Conservation (phyloP, 2,888 invertebrate genomes). For the Molorchus minor region DNA sequence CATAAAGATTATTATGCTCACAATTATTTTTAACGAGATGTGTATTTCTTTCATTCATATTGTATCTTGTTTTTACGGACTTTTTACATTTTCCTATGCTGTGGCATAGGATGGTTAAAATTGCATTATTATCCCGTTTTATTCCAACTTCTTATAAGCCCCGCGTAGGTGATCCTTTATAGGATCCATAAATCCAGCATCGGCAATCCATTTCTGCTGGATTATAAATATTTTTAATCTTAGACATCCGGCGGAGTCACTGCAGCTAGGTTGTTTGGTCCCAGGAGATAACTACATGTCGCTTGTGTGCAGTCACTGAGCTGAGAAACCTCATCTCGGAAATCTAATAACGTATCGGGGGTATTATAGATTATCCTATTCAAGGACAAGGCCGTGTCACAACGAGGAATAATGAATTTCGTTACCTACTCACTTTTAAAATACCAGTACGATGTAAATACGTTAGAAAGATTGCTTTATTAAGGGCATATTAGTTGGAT, state of each 20-base stretch:
- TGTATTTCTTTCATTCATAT: no score
- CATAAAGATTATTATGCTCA: no score
- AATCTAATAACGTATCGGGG: constrained; percentile 41
- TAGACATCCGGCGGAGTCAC: constrained; percentile 22
- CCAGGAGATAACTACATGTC: constrained; percentile 50
- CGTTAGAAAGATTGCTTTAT: no score
- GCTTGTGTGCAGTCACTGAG: constrained; percentile 49
- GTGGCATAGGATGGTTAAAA: no score
- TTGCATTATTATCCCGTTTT: no score
- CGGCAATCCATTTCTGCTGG: constrained; percentile 11
- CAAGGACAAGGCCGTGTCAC: constrained; percentile 29
- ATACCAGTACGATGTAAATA: no score
- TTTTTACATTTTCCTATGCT: no score
- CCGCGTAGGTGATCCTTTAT: background rate
- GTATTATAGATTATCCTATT: constrained; percentile 38
- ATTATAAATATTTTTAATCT: constrained; percentile 34
- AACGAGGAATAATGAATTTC: constrained; percentile 34
- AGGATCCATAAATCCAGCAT: constrained; percentile 16
- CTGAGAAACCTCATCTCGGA: constrained; percentile 50
- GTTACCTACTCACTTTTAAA: constrained; percentile 20
- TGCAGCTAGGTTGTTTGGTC: constrained; percentile 44
- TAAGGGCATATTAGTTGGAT: no score
- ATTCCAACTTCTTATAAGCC: no score
- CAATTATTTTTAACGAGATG: no score
- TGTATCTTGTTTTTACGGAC: no score